These are phyloP conservation scores for Crotophaga sulcirostris DNA, from an alignment of 2,113 vertebrate genomes.

Conservation along the genomic window DNA sequence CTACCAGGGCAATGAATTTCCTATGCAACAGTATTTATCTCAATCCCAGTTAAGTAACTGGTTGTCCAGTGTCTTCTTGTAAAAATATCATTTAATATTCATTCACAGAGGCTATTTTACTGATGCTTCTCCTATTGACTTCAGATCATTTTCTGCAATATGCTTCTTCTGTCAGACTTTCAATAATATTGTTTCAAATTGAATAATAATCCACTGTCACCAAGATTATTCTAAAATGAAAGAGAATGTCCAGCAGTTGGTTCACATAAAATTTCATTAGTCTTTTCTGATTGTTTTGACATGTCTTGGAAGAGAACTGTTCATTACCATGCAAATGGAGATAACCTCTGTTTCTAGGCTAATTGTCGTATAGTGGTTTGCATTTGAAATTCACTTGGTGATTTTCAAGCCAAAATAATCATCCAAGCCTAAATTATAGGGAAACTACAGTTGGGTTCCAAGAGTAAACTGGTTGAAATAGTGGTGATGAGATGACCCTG, in stretches of 20 bases:
- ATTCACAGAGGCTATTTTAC: background rate
- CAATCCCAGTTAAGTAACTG: background rate
- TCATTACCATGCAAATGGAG: constrained; percentile 36
- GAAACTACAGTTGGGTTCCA: background rate
- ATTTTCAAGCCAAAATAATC: constrained; percentile 3
- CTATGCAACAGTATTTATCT: background rate
- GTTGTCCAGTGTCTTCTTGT: background rate
- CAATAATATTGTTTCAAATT: background rate
- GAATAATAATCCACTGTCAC: background rate
- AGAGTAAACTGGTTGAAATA: background rate
- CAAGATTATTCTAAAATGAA: background rate
- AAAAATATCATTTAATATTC: background rate
- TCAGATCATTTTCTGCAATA: background rate
- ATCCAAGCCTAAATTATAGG: background rate
- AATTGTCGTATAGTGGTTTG: background rate
- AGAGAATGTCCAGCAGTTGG: background rate
- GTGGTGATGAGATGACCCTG: background rate
- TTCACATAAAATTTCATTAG: constrained; percentile 25
- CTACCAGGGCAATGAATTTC: background rate
- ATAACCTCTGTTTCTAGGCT: background rate
- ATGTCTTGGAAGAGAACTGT: constrained; percentile 19
- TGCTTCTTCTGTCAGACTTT: background rate
- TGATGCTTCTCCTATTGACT: background rate
- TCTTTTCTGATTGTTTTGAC: constrained; percentile 28
- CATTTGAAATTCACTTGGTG: background rate